Evolutionary conservation across 1,140 invertebrate species (phyloP).

Genomic region (Helicorthomorpha holstii): DNA sequence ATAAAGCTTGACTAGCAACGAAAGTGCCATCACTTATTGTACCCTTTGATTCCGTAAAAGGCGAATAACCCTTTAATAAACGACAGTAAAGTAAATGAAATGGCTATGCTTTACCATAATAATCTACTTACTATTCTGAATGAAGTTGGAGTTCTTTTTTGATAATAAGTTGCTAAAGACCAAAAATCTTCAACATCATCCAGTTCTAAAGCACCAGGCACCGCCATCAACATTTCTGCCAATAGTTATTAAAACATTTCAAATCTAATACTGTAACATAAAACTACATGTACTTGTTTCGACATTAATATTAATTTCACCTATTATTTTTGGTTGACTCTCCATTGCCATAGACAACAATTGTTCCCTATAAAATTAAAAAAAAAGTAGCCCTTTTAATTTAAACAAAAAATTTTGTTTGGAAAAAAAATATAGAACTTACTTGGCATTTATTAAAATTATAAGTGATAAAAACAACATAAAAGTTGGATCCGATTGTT

Average conservation of each 20-base stretch:
- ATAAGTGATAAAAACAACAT: constrained; percentile 89
- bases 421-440: constrained; percentile 16
- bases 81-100: too few species aligned
- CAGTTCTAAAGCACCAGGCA: constrained; percentile 69
- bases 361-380: constrained; percentile 12
- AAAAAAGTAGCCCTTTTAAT: not conserved
- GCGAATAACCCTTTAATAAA: too few species aligned
- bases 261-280: not conserved
- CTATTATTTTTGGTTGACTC: not conserved
- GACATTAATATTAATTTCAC: not conserved
- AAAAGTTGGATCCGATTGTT: constrained; percentile 89
- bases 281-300: too few species aligned
- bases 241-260: constrained; percentile 25
- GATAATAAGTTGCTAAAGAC: constrained; percentile 85
- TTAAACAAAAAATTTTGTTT: not conserved
- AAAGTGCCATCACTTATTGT: too few species aligned
- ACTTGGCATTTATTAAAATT: constrained; percentile 88
- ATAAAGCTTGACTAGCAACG: constrained; percentile 49
- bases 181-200: constrained; percentile 97
- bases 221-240: constrained; percentile 48
- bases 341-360: constrained; percentile 12
- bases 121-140: constrained; percentile 51
- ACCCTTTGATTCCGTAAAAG: too few species aligned
- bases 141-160: constrained; percentile 74
- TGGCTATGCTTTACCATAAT: too few species aligned